Conservation (phyloP, 2,888 invertebrate species). For the Hypomecis punctinalis region DNA sequence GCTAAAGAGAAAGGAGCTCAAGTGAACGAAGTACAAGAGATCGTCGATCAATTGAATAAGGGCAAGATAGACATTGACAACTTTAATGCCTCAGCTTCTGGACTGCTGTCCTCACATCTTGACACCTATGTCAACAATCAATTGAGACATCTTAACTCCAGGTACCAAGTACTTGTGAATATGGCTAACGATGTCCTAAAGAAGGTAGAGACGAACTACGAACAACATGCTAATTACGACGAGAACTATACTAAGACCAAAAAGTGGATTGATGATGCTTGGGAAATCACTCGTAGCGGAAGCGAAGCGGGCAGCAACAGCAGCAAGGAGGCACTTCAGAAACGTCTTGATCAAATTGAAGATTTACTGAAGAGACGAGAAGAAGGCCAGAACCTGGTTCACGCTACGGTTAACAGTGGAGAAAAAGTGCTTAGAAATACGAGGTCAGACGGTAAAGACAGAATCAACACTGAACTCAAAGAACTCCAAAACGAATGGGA, state of each 20-base stretch:
- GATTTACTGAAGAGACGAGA: slow-evolving; percentile 92
- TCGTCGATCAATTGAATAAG: slow-evolving; percentile 89
- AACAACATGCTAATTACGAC: slow-evolving; percentile 93
- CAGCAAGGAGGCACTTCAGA: slow-evolving; percentile 93
- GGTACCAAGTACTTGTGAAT: slow-evolving; percentile 95
- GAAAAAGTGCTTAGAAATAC: slow-evolving; percentile 96
- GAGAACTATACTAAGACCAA: slow-evolving; percentile 90
- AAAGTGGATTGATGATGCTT: slow-evolving; percentile 94
- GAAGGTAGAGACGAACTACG: slow-evolving; percentile 94
- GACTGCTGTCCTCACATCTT: slow-evolving; percentile 91
- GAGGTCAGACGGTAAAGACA: slow-evolving; percentile 94
- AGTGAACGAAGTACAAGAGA: slow-evolving; percentile 91
- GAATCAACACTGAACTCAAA: slow-evolving; percentile 93
- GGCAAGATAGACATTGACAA: slow-evolving; percentile 93
- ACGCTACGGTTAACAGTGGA: slow-evolving; percentile 94
- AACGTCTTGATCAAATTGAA: slow-evolving; percentile 91
- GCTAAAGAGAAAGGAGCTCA: slow-evolving; percentile 93
- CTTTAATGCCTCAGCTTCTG: slow-evolving; percentile 92
- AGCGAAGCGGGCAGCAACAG: slow-evolving; percentile 91
- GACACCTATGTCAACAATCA: slow-evolving; percentile 96
- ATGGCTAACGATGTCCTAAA: slow-evolving; percentile 95
- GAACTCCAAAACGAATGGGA: slow-evolving; percentile 97
- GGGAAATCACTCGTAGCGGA: slow-evolving; percentile 91
- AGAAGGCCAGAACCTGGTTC: slow-evolving; percentile 94
- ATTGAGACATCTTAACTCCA: slow-evolving; percentile 92